Conservation (phyloP, 2,113 vertebrate species). For the Ovis aries region DNA sequence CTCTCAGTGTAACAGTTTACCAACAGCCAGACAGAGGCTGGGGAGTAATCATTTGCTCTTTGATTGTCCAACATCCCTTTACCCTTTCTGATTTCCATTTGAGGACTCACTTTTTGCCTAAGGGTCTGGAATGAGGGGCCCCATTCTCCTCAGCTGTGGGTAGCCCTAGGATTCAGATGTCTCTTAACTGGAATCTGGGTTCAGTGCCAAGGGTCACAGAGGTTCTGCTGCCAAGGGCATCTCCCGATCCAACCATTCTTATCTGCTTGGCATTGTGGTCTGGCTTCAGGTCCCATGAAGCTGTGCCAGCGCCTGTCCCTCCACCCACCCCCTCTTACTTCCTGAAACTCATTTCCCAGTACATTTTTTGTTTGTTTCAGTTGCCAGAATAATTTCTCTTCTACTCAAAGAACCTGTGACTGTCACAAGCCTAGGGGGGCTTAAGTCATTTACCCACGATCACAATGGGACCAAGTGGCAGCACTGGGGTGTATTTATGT, state of each 20-base stretch:
- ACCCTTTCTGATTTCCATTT: neutral
- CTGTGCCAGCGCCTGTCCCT: neutral
- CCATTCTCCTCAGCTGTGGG: neutral
- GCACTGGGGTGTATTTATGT: neutral
- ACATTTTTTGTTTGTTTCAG: neutral
- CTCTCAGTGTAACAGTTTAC: neutral
- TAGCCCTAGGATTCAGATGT: neutral
- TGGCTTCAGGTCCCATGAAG: neutral
- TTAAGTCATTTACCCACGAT: neutral
- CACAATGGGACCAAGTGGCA: neutral
- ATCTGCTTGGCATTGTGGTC: neutral
- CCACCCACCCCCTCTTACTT: neutral
- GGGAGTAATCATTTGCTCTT: neutral
- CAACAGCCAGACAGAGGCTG: neutral
- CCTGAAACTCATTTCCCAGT: neutral
- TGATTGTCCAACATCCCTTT: neutral
- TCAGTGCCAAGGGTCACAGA: neutral
- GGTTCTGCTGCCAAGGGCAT: neutral
- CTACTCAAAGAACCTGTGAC: neutral
- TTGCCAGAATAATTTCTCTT: neutral
- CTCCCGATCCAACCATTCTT: neutral
- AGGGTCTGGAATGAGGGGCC: neutral
- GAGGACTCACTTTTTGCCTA: neutral
- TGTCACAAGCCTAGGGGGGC: neutral
- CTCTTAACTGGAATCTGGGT: neutral